Base-by-base conservation (phyloP, 2,113 vertebrate genomes). In the Daphoenositta chrysoptera region DNA sequence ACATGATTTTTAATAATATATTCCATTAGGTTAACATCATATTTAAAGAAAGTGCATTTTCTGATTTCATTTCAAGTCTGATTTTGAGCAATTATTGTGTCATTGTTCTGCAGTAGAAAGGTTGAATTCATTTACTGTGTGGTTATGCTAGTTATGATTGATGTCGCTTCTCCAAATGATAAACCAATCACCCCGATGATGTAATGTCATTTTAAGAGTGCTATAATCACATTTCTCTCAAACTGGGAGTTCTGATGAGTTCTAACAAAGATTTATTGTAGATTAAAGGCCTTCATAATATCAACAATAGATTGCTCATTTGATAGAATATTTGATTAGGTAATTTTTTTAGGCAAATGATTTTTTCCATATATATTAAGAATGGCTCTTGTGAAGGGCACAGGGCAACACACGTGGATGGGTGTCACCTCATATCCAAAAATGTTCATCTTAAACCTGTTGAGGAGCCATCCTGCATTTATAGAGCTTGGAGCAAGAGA, bases 201-300 rank as follows among this genome's bases (percentile, higher is more conserved):
- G 99, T 99, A 99, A 99, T 99, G 99, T 99, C 99, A 99, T 99
- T 99, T 99, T 99, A 99, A 99, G 98, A 99, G 99, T 98, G 98
- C 98, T 98, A 98, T 99, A 99, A 99, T 99, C 99, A 98, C 98
- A 99, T 99, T 99, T 98, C 98, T 99, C 98, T 99, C 98, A 98
- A 99, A 99, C 98, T 98, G 98, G 98, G 98, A 98, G 98, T 98
- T 98, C 98, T 98, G 98, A 99, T 99, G 99, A 99, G 98, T 98
- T 98, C 98, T 99, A 99, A 99, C 99, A 98, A 99, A 99, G 99
- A 99, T 99, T 99, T 99, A 99, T 99, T 98, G 98, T 98, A 98
- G 98, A 99, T 99, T 99, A 99, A 99, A 99, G 98, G 98, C 98
- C 98, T 98, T 98, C 98, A 98, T 99, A 98, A 98, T 98, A 99